Evolutionary conservation across 2,797 vertebrate genomes (phyloP), one percentile per base, ranked within the genome.

Genomic region (Pterois miles): DNA sequence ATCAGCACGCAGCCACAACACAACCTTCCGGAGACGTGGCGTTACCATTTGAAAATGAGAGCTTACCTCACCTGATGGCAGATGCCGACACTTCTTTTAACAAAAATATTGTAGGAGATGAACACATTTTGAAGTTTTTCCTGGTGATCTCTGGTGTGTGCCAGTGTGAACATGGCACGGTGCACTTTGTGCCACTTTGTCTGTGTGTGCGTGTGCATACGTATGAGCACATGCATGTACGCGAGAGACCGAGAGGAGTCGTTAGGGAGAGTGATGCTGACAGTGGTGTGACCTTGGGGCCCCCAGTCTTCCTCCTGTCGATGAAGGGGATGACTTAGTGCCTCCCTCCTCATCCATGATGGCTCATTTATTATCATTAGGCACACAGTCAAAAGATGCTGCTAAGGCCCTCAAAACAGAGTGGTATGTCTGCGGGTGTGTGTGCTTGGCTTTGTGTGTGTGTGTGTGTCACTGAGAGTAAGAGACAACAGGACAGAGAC

Each of bases 291-390:
- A 96, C 93, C 94, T 95, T 96, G 90, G 92, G 83, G 81, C 92
- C 90, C 84, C 92, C 40, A 91, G 84, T 90, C 86, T 85, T 93
- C 91, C 93, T 92, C 88, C 83, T 90, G 94, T 95, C 89, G 76
- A 90, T 94, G 91, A 91, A 94, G 90, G 89, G 86, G 95, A 96
- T 94, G 94, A 94, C 95, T 95, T 96, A 97, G 91, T 95, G 92
- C 88, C 92, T 96, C 93, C 95, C 89, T 92, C 90, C 91, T 84
- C 88, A 84, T 91, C 93, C 91, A 93, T 93, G 94, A 90, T 93
- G 95, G 96, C 88, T 91, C 92, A 96, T 96, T 95, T 94, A 76
- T 96, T 96, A 95, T 96, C 90, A 95, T 97, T 97, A 96, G 78
- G 83, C 89, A 94, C 85, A 90, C 90, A 94, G 94, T 93, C 89